Evolutionary conservation across 2,888 invertebrate genomes (phyloP), one percentile per base, ranked within the genome.

Genomic region (Drosophila anomalipes): DNA sequence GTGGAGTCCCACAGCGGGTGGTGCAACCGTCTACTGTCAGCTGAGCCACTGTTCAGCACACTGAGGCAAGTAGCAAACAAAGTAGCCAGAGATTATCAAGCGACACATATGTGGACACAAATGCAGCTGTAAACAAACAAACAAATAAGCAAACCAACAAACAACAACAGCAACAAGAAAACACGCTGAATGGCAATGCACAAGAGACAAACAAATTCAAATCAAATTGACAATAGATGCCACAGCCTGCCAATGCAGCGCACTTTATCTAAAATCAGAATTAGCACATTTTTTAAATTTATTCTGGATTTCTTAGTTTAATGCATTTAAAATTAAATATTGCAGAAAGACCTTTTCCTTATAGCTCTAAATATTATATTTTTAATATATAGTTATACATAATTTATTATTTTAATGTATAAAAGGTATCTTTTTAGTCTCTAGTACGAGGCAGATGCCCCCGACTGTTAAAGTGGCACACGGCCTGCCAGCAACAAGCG

Each of bases 201-300:
- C 89, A 71, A 78, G 89, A 81, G 81, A 61, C 86, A 80, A 83
- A 86, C 86, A 90, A 87, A 86, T 87, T 83, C 89, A 89, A 88
- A 83, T 86, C 82, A 86, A 83, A 84, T 81, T 73, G 74, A 83
- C 81, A 85, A 81, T 83, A 81, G 81, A 81, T 71, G 71, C 65
- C 39, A 33, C 32, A 58, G 57, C 53, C 10, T 30, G 60, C 16
- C 32, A 35, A 22, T 16, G 35, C 66, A 12, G 32, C 33, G 51
- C 60, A 58, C 58, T 32, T 22, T 32, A 32, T 30, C 19, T 4
- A 1, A 30, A 57, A 16, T 19, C 47, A 9, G 9, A 16, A 26
- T 1, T 16, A 7, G 26, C 47, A 16, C 7, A 9, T 16, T 16
- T 26, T 2, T 12, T 6, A n/a, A 4, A 6, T 5, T 22, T 22